Percentiles rank a stretch among this genome's conserved stretches.
Conservation (phyloP, 2,888 invertebrate species). For the Agonopterix heracliana region DNA sequence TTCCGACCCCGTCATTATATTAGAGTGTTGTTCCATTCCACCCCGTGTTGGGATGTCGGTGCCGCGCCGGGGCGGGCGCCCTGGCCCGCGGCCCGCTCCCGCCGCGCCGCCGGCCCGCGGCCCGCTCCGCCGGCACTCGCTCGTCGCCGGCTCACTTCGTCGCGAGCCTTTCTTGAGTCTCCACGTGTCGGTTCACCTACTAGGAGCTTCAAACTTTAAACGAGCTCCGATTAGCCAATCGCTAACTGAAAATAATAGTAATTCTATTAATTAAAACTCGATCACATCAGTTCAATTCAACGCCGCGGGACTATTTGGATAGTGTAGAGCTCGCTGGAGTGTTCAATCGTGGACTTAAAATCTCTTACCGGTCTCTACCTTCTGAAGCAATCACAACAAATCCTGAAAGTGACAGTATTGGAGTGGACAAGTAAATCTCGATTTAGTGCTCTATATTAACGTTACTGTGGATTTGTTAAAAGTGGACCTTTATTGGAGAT, state of each 20-base stretch:
- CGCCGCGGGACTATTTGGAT: constrained; percentile 13
- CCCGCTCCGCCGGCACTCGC: constrained; percentile 27
- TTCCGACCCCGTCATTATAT: constrained; percentile 75
- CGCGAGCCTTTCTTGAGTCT: constrained; percentile 39
- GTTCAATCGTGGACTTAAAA: constrained; percentile 11
- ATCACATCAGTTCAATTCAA: constrained; percentile 28
- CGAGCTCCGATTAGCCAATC: constrained; percentile 39
- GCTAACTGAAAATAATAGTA: constrained; percentile 13
- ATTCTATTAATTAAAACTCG: constrained; percentile 27
- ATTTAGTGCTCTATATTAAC: constrained; percentile 31
- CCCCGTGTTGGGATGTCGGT: constrained; percentile 39
- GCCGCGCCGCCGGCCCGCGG: constrained; percentile 35
- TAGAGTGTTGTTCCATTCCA: constrained; percentile 72
- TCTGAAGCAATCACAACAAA: constrained; percentile 8
- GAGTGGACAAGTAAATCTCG: constrained; percentile 41
- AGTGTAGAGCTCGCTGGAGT: constrained; percentile 11
- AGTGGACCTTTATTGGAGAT: constrained; percentile 30
- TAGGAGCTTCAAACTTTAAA: constrained; percentile 58
- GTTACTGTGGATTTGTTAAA: constrained; percentile 52
- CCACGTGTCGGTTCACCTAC: constrained; percentile 29
- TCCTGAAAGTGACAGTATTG: constrained; percentile 45
- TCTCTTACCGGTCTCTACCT: constrained; percentile 12
- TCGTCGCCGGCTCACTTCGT: constrained; percentile 48
- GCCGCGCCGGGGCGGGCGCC: constrained; percentile 36
- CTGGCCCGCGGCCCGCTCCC: constrained; percentile 45